Conservation (phyloP, 2,797 vertebrate species). For the Ispidina picta region DNA sequence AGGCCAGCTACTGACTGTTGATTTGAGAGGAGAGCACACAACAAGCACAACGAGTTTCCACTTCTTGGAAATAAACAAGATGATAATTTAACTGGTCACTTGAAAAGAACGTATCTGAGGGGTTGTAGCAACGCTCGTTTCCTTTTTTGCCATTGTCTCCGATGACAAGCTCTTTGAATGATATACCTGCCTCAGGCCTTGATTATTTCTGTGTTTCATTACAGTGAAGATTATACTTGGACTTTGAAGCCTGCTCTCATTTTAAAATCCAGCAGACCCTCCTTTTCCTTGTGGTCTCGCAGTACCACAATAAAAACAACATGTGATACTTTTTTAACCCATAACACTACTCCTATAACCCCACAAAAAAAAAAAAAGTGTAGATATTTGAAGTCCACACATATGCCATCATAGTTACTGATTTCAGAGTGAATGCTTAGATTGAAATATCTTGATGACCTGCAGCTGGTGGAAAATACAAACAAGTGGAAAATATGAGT, state of each 20-base stretch:
- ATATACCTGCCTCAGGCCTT: constrained; percentile 21
- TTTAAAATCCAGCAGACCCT: background rate
- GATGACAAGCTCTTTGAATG: background rate
- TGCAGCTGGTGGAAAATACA: background rate
- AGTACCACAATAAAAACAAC: background rate
- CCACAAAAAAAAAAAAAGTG: fast-evolving
- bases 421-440: background rate
- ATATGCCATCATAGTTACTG: background rate
- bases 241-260: background rate
- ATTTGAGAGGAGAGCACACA: background rate
- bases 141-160: background rate
- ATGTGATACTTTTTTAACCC: background rate
- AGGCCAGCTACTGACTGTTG: background rate
- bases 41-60: background rate
- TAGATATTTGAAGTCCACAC: background rate
- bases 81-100: background rate
- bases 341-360: background rate
- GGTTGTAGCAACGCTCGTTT: background rate
- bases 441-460: background rate
- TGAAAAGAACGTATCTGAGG: background rate
- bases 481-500: fast-evolving
- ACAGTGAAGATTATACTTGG: constrained; percentile 13
- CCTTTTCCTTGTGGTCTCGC: background rate
- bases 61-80: background rate
- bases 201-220: constrained; percentile 28